Evolutionary conservation across 2,888 invertebrate genomes (phyloP).

Genomic region (Himalopsyche kuldschensis): DNA sequence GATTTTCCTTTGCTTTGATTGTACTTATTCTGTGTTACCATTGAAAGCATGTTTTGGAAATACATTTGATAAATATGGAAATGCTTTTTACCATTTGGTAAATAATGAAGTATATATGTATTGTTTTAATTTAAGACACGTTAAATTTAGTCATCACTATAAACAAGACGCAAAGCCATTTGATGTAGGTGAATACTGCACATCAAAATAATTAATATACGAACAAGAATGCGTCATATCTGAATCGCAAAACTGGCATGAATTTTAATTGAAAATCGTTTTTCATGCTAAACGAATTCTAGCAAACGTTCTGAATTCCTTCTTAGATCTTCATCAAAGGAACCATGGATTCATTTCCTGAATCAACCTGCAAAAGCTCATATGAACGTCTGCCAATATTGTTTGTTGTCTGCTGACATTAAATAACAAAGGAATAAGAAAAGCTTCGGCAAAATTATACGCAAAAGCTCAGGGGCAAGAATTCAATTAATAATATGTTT

Average conservation of each 20-base stretch:
- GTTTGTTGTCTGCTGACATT: neutral
- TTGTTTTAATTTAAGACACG: no score
- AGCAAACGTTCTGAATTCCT: neutral
- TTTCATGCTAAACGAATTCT: neutral
- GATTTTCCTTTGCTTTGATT: no score
- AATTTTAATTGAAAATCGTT: neutral
- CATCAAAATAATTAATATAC: neutral
- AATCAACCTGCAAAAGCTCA: neutral
- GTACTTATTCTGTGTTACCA: no score
- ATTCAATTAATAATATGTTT: conserved; percentile 36
- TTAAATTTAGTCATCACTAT: neutral
- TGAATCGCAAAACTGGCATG: neutral
- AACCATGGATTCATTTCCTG: neutral
- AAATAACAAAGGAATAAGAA: conserved; percentile 1
- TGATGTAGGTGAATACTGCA: neutral
- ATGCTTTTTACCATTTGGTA: no score
- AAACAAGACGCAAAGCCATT: neutral
- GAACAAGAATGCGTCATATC: neutral
- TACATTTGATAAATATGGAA: no score
- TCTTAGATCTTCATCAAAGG: neutral
- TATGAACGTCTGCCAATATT: neutral
- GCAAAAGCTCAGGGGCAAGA: conserved; percentile 26
- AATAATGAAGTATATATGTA: no score
- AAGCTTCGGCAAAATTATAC: conserved; percentile 29
- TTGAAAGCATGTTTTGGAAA: no score